phyloP scores from a whole-genome alignment of 2,797 vertebrate species.

The Schizothorax lantsangensis region DNA sequence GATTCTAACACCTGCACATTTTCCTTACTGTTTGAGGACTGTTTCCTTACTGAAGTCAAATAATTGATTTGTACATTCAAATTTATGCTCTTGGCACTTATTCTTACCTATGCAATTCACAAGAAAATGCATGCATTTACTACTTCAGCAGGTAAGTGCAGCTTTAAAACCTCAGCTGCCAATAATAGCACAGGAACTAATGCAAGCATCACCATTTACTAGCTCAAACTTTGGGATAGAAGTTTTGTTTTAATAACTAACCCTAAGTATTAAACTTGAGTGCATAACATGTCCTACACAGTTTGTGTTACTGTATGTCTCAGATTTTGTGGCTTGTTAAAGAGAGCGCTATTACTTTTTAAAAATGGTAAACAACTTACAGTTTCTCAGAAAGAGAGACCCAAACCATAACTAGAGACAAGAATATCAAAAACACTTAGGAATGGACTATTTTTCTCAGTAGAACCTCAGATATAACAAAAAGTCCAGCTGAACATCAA shows the following conservation, averaged over 20 bases:
- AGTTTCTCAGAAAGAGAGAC: neutral
- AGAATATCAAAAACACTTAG: neutral
- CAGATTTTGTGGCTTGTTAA: neutral
- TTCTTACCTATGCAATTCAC: neutral
- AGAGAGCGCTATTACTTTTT: neutral
- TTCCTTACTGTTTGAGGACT: neutral
- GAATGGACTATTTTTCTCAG: neutral
- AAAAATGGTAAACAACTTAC: neutral
- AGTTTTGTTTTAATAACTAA: slow-evolving; percentile 9
- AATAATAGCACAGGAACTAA: neutral
- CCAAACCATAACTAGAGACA: neutral
- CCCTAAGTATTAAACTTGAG: neutral
- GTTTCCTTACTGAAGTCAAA: neutral
- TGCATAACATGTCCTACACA: neutral
- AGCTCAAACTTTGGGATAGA: slow-evolving; percentile 17
- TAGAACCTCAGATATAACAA: neutral
- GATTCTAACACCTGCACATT: neutral
- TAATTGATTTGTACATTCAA: neutral
- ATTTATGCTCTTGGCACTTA: neutral
- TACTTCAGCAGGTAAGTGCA: neutral
- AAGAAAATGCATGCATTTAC: neutral
- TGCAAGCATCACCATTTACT: neutral
- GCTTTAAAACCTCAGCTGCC: slow-evolving; percentile 7
- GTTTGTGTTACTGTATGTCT: neutral
- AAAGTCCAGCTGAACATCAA: slow-evolving; percentile 18